Conservation (phyloP, 2,888 invertebrate species). For the Anodontia alba region DNA sequence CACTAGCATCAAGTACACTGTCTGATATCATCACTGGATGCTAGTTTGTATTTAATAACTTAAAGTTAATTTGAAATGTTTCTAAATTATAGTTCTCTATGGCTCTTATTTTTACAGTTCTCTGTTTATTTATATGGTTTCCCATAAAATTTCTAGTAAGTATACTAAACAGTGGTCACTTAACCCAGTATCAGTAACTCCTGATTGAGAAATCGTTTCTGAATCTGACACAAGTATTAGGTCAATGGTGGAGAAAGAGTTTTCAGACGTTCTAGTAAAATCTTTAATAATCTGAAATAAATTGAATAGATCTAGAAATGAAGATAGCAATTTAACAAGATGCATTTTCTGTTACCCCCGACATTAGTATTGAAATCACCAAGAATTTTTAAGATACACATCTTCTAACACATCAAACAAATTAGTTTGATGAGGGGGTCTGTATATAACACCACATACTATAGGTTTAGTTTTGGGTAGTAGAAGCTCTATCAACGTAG, state of each 20-base stretch:
- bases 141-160: background rate
- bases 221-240: background rate
- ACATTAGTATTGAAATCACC: conserved; percentile 1
- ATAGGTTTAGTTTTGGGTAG: conserved; percentile 2
- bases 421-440: background rate
- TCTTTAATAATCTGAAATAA: background rate
- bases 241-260: background rate
- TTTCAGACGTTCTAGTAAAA: background rate
- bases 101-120: background rate
- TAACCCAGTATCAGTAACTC: background rate
- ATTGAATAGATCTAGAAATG: background rate
- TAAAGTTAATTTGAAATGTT: background rate
- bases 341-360: background rate
- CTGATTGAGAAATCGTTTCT: background rate
- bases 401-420: background rate
- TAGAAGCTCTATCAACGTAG: background rate
- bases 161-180: background rate
- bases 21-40: background rate
- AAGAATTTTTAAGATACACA: background rate
- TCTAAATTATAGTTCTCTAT: background rate
- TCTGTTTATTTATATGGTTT: background rate
- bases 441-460: background rate
- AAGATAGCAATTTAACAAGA: background rate
- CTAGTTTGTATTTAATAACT: background rate
- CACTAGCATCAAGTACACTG: background rate